Conservation (phyloP, 2,797 vertebrate species). For the Darevskia nairensis region DNA sequence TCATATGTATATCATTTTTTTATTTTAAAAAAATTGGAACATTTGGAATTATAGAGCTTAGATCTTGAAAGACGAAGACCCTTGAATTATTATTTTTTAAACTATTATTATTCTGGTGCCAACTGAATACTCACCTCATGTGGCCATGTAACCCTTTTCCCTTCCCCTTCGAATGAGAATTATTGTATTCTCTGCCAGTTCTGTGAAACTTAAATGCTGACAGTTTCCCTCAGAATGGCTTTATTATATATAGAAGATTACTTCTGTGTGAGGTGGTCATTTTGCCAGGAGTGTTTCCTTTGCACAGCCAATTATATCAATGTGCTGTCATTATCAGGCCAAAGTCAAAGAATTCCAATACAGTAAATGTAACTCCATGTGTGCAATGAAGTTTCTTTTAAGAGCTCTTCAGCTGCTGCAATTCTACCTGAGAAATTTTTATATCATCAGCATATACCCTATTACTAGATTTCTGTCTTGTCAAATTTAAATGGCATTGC, state of each 20-base stretch:
- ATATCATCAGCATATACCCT: slow-evolving; percentile 65
- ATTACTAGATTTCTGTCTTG: slow-evolving; percentile 69
- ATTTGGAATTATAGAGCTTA: background rate
- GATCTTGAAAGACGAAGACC: background rate
- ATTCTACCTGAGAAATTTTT: slow-evolving; percentile 63
- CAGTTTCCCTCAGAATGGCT: slow-evolving; percentile 38
- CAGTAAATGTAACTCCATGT: slow-evolving; percentile 47
- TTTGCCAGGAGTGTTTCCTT: slow-evolving; percentile 55
- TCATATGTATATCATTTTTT: background rate
- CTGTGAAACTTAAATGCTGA: slow-evolving; percentile 29
- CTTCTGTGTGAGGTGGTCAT: slow-evolving; percentile 53
- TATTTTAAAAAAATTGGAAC: background rate
- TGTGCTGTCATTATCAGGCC: slow-evolving; percentile 58
- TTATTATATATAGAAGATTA: slow-evolving; percentile 48
- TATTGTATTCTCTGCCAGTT: background rate
- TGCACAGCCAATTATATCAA: slow-evolving; percentile 62
- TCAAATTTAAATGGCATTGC: slow-evolving; percentile 67
- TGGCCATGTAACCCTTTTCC: background rate
- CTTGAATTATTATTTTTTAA: background rate
- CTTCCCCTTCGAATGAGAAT: slow-evolving; percentile 43
- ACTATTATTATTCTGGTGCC: background rate
- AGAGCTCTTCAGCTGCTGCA: slow-evolving; percentile 59
- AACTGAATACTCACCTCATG: background rate
- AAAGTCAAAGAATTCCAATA: slow-evolving; percentile 58
- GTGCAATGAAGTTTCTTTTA: slow-evolving; percentile 54